These are phyloP conservation scores for Scaptomyza tumidula DNA, from an alignment of 2,888 invertebrate genomes.

Conservation along the genomic window DNA sequence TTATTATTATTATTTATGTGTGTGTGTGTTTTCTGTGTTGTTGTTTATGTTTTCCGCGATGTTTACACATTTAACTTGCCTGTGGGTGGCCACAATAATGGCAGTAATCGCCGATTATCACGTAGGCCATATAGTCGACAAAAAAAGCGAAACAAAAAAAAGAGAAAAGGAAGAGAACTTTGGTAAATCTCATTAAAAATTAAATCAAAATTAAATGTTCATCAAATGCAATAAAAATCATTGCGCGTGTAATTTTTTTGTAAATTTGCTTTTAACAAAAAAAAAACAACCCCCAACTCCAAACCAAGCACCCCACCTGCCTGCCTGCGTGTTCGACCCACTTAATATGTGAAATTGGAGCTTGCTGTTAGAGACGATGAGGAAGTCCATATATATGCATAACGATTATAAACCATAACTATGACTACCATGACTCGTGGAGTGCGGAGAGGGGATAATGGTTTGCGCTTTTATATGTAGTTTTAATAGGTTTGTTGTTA, in stretches of 20 bases:
- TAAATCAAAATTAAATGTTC: conserved; percentile 76
- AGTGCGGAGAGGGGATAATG: conserved; percentile 20
- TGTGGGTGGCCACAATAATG: conserved; percentile 72
- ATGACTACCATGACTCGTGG: neutral
- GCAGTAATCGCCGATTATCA: conserved; percentile 68
- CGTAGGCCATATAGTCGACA: conserved; percentile 47
- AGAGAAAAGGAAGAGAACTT: conserved; percentile 25
- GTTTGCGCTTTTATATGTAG: conserved; percentile 27
- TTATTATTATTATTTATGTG: conserved; percentile 28
- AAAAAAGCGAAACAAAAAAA: conserved; percentile 14
- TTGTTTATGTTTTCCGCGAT: neutral
- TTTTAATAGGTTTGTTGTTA: conserved; percentile 34
- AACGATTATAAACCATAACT: conserved; percentile 35
- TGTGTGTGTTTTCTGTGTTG: neutral
- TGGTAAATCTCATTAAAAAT: conserved; percentile 72
- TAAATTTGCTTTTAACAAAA: conserved; percentile 33
- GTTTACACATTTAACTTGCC: conserved; percentile 27
- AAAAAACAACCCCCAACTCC: neutral
- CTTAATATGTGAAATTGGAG: conserved; percentile 26
- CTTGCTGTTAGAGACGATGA: conserved; percentile 29
- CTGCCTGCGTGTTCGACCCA: neutral
- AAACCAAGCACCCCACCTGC: neutral
- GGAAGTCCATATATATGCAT: conserved; percentile 48
- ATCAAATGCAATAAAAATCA: conserved; percentile 75
- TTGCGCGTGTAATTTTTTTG: conserved; percentile 51